Evolutionary conservation across 2,797 vertebrate species (phyloP), one percentile per base, ranked within the genome.

Genomic region (Hyperoplus lanceolatus): DNA sequence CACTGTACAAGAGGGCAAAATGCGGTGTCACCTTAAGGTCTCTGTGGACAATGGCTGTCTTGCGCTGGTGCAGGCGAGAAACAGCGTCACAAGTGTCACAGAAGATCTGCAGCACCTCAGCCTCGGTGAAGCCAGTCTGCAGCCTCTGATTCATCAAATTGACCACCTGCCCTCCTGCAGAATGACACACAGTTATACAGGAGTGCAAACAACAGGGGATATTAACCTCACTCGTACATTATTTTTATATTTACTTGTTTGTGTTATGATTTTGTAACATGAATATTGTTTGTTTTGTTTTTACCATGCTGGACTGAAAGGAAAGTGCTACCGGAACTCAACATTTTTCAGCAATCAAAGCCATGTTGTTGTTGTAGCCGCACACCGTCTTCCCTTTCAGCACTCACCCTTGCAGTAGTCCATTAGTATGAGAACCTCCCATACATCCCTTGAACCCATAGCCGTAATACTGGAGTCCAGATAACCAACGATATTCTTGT

Each of bases 381-480:
- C 51, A 53, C 15, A 53, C 10, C 8, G 15, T 16, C 8, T 74
- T 69, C 29, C 16, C 53, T 13, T 29, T 41, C 70, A 75, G 21
- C 51, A 72, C 96, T 95, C 79, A 99, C 98, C 98, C 89, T 97
- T 96, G 91, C 98, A 99, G 90, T 96, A 98, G 88, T 99, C 98
- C 98, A 99, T 99, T 0, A 99, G 96, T 77, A 99, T 99, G 84
- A 99, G 95, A 70, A 99, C 98, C 81, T 99, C 98, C 98, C 98
- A 99, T 1, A 99, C 98, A 0, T 99, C 98, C 4, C 98, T 96
- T 0, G 96, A 97, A 81, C 98, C 98, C 54, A 98, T 95, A 0
- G 95, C 96, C 21, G 96, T 98, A 85, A 99, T 97, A 82, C 96
- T 98, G 79, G 98, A 99, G 90, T 99, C 98, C 65, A 99, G 96